Evolutionary conservation across 2,113 vertebrate genomes (phyloP).

Genomic region (Zosterops japonicus): DNA sequence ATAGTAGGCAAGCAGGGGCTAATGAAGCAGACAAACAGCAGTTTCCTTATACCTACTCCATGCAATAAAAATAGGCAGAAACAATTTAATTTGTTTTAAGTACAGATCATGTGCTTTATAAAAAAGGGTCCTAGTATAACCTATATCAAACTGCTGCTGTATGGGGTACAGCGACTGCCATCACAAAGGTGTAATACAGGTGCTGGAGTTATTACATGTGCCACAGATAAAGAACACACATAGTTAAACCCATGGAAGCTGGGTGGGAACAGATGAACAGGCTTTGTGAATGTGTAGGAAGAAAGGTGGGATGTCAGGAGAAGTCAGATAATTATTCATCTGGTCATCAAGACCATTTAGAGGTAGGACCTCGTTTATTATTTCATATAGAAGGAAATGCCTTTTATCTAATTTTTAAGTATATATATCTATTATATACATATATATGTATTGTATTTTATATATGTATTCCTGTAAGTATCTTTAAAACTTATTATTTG

Average conservation of each 20-base stretch:
- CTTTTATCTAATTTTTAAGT: background rate
- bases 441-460: too few relatives aligned
- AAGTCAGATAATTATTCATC: background rate
- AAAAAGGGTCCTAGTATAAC: background rate
- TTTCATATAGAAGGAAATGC: background rate
- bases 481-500: background rate
- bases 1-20: background rate
- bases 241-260: background rate
- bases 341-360: background rate
- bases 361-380: background rate
- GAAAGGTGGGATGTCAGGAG: background rate
- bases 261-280: accelerated
- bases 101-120: background rate
- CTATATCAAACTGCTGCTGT: background rate
- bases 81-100: background rate
- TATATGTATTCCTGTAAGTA: background rate
- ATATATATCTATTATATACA: too few relatives aligned
- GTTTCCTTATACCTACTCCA: background rate
- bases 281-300: background rate
- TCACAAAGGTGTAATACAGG: background rate
- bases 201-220: background rate
- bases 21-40: background rate
- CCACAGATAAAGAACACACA: accelerated
- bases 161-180: accelerated
- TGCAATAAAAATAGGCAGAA: background rate